Base-by-base conservation (phyloP, 1,140 invertebrate genomes). In the Temnothorax nylanderi region DNA sequence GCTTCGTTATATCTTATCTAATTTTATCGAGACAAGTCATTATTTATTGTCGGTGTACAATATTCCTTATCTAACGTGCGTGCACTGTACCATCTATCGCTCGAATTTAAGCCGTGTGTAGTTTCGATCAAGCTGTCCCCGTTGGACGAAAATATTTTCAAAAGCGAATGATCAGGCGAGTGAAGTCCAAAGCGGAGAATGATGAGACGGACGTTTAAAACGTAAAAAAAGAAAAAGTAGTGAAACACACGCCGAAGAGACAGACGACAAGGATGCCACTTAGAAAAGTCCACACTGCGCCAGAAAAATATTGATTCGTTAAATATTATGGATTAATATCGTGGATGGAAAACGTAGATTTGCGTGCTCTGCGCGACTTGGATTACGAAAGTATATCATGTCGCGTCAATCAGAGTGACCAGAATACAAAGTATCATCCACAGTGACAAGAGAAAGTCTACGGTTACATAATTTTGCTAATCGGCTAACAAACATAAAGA, bases 231-330 rank as follows among this genome's bases (percentile, higher is more conserved):
- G 26, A 41, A 75, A 49, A 11, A 49, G 5, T 51, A 7, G 11
- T 64, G 37, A 16, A 69, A 69, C 49, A 44, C 77, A 67, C 10
- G 64, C 47, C 49, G 67, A 71, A 60, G 7, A 74, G 21, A 47
- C 26, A 60, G 54, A 58, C 37, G 67, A 74, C 26, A 18, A 47
- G 44, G 26, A 32, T 49, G 69, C 26, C 18, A 84, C 80, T 84
- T 74, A 75, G n/a, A 37, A 74, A 62, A n/a, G 41, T 84, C 41
- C 80, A 75, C 69, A 74, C 80, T 62, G 80, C 69, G 54, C n/a
- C 80, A 32, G 69, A 75, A 44, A 41, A 71, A 71, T 80, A 80
- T 80, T 56, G 11, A 11, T 5, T 41, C 3, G 47, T 41, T 37
- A 67, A 80, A 80, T 51, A 47, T 47, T 47, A 41, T 0, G 26